Evolutionary conservation across 1,140 invertebrate genomes (phyloP).

Genomic region (Drosophila sproati): DNA sequence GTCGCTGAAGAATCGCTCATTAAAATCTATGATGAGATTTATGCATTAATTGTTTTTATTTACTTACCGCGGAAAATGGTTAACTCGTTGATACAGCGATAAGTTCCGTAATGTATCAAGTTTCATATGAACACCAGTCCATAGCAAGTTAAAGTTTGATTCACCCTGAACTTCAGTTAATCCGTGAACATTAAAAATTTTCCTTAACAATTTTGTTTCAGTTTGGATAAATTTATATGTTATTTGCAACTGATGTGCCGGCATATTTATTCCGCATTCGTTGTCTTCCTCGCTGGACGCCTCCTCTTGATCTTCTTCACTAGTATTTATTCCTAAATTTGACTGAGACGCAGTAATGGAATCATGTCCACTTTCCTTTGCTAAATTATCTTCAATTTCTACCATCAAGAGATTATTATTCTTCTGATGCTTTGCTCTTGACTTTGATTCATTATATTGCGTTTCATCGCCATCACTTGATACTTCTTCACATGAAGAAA

Average conservation of each 20-base stretch:
- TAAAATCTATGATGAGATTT: not conserved
- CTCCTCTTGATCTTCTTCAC: constrained; percentile 65
- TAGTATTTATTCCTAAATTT: constrained; percentile 29
- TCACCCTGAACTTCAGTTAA: constrained; percentile 88
- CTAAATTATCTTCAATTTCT: constrained; percentile 37
- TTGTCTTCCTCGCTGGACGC: constrained; percentile 63
- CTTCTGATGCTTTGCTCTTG: constrained; percentile 33
- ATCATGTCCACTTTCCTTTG: constrained; percentile 64
- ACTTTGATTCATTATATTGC: constrained; percentile 52
- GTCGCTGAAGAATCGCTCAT: too few species aligned
- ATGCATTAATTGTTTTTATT: not conserved
- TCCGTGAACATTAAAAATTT: constrained; percentile 90
- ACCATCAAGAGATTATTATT: constrained; percentile 38
- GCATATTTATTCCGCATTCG: constrained; percentile 85
- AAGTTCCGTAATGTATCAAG: constrained; percentile 93
- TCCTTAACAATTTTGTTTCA: constrained; percentile 91
- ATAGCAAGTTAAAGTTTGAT: constrained; percentile 93
- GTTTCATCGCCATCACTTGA: constrained; percentile 76
- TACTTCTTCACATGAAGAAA: constrained; percentile 70
- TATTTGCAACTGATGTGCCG: constrained; percentile 90
- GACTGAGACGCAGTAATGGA: constrained; percentile 30
- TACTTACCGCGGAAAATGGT: constrained; percentile 95
- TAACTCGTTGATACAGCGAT: constrained; percentile 94
- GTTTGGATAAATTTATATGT: constrained; percentile 93
- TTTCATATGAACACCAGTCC: constrained; percentile 96